Percentiles rank a stretch among this genome's conserved stretches.
Conservation (phyloP, 2,113 vertebrate genomes). For the Dromas ardeola region DNA sequence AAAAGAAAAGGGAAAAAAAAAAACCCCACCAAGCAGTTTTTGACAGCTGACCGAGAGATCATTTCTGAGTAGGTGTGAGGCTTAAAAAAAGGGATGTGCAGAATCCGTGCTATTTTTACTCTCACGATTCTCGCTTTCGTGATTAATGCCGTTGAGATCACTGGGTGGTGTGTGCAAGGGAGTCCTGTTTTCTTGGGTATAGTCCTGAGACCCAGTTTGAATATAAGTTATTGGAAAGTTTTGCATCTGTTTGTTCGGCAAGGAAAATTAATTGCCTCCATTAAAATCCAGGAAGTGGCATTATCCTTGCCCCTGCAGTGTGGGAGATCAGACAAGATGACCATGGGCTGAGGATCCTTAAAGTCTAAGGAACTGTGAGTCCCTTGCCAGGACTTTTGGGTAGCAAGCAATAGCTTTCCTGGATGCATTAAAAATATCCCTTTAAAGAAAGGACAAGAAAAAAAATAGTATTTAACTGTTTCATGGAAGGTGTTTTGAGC, state of each 20-base stretch:
- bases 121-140: not conserved
- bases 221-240: not conserved
- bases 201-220: not conserved
- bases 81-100: not conserved
- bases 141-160: not conserved
- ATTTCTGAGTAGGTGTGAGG: constrained; percentile 14
- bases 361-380: not conserved
- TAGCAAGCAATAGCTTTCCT: not conserved
- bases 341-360: not conserved
- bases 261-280: not conserved
- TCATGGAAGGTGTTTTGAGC: not conserved
- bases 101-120: constrained; percentile 14
- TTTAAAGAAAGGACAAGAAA: not conserved
- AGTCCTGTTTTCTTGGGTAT: not conserved
- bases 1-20: not conserved
- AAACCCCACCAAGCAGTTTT: not conserved
- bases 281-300: not conserved
- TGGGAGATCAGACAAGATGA: not conserved
- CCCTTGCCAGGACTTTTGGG: not conserved
- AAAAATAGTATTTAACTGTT: not conserved
- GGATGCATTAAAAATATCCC: not conserved
- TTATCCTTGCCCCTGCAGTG: not conserved
- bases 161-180: not conserved
- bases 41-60: not conserved
- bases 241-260: not conserved